Evolutionary conservation across 1,140 invertebrate species (phyloP).

Genomic region (Hydropsyche tenuis): DNA sequence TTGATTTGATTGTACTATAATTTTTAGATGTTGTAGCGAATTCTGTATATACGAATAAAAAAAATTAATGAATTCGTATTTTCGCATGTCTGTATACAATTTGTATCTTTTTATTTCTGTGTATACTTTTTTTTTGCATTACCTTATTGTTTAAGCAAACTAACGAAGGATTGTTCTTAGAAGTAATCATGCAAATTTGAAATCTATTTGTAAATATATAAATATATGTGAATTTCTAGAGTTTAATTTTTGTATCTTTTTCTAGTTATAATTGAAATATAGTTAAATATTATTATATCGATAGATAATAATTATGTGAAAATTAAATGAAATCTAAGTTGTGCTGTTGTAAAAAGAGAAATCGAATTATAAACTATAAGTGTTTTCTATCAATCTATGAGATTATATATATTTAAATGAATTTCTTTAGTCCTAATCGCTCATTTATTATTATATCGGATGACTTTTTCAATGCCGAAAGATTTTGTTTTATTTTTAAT

Average conservation of each 20-base stretch:
- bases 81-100: neutral
- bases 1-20: no score
- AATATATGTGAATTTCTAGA: slow-evolving; percentile 25
- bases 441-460: slow-evolving; percentile 20
- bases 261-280: slow-evolving; percentile 16
- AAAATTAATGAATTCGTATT: no score
- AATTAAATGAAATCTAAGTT: slow-evolving; percentile 26
- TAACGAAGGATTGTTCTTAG: no score
- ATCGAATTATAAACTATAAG: slow-evolving; percentile 43
- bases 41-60: no score
- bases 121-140: no score
- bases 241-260: slow-evolving; percentile 17
- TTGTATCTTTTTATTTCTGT: neutral
- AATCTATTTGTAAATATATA: slow-evolving; percentile 18
- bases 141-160: no score
- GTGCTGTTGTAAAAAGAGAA: slow-evolving; percentile 37
- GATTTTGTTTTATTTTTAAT: neutral
- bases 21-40: no score
- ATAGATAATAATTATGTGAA: slow-evolving; percentile 13
- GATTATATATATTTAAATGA: slow-evolving; percentile 25
- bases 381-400: slow-evolving; percentile 41
- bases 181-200: neutral
- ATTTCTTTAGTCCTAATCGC: slow-evolving; percentile 35
- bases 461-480: neutral
- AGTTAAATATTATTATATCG: slow-evolving; percentile 8